Conservation (phyloP, 2,113 vertebrate species). For the Geothlypis trichas region DNA sequence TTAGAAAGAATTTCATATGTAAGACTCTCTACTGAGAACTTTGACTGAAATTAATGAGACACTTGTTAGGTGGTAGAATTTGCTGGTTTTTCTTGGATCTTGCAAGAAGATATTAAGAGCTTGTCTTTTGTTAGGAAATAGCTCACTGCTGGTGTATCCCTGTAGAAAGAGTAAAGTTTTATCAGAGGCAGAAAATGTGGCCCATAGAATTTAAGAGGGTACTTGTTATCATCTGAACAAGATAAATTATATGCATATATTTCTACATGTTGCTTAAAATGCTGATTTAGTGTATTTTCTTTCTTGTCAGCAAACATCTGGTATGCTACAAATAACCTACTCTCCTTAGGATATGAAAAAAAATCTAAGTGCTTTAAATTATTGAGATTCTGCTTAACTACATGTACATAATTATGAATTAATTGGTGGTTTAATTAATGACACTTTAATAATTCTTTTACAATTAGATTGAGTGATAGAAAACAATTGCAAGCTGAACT, state of each 20-base stretch:
- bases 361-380: neutral
- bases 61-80: neutral
- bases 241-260: neutral
- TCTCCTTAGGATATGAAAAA: neutral
- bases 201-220: neutral
- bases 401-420: neutral
- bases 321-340: neutral
- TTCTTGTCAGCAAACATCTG: neutral
- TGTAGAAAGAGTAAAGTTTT: neutral
- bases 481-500: neutral
- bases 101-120: neutral
- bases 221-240: neutral
- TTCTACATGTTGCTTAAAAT: neutral
- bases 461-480: neutral
- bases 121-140: neutral
- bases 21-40: neutral
- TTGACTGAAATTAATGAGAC: neutral
- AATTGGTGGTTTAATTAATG: constrained; percentile 1
- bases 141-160: neutral
- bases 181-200: neutral
- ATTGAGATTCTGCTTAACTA: neutral
- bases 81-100: neutral
- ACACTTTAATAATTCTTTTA: neutral
- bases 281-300: neutral
- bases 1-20: neutral